Evolutionary conservation across 2,888 invertebrate species (phyloP), one percentile per base, ranked within the genome.

Genomic region (Bhutanitis thaidina): DNA sequence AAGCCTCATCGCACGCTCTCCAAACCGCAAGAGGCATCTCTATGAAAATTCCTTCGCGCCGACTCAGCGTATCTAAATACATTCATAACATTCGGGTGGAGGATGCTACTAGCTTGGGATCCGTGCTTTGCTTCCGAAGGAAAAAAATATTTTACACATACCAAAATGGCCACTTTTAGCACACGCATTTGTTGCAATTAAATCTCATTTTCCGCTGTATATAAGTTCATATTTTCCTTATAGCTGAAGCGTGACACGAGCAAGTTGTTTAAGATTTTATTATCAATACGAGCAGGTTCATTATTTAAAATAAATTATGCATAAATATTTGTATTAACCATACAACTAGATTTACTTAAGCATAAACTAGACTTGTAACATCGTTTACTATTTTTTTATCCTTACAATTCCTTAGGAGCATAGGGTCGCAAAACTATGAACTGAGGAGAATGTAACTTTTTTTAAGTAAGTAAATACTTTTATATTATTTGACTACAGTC

Each of bases 71-170:
- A 57, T 57, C 55, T 65, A 67, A n/a, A 69, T 70, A 66, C 69
- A 72, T 73, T 74, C 69, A 72, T 70, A 67, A 66, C 61, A 65
- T 66, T 62, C 57, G 58, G n/a, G 45, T 54, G 62, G 57, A 56
- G 56, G 56, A 70, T 20, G 35, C 34, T 43, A 10, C 35, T 12
- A 34, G n/a, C 34, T 1, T 7, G 10, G 7, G 7, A 2, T 7
- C n/a, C 7, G 10, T 34, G n/a, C 12, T 34, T 34, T 34, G 10
- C 7, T 13, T 12, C 8, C 1, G 7, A 10, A 13, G 7, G 4
- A 13, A 2, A 13, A 30, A 30, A 30, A n/a, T 5, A 20, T 20
- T 20, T 20, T 20, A 20, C 5, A 5, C 20, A 20, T 20, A 20
- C 20, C 2, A 4, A 20, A 9, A 44, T n/a, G 25, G 20, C 9